phyloP scores from a whole-genome alignment of 2,113 vertebrate species.

The Alaudala cheleensis region DNA sequence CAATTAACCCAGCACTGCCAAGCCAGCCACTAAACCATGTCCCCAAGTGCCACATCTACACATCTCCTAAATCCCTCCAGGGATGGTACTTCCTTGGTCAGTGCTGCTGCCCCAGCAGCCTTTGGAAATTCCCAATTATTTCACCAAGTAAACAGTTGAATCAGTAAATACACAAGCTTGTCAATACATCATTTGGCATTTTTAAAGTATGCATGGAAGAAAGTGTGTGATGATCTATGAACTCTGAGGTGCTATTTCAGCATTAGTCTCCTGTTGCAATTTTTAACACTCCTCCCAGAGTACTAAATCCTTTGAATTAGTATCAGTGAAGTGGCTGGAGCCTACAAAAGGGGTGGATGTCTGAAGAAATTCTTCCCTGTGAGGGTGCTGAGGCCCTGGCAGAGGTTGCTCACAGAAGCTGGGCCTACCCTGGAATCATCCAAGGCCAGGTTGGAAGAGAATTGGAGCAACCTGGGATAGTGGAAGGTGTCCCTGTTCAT shows the following conservation, averaged over 20 bases:
- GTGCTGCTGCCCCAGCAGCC: neutral
- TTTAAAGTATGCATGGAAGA: neutral
- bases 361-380: neutral
- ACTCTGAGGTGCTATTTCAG: neutral
- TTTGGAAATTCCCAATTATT: neutral
- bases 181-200: neutral
- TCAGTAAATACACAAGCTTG: neutral
- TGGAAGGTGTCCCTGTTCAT: neutral
- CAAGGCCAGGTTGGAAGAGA: accelerated
- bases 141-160: neutral
- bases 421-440: neutral
- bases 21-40: neutral
- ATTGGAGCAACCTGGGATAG: neutral
- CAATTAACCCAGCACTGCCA: neutral
- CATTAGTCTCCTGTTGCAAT: neutral
- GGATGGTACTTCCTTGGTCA: neutral
- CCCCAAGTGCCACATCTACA: neutral
- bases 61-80: neutral
- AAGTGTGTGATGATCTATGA: neutral
- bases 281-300: neutral
- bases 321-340: neutral
- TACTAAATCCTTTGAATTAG: neutral
- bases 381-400: neutral
- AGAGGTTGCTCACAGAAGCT: neutral
- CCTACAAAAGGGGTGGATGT: neutral